phyloP scores from a whole-genome alignment of 1,140 invertebrate species.

The Neodiprion virginianus region DNA sequence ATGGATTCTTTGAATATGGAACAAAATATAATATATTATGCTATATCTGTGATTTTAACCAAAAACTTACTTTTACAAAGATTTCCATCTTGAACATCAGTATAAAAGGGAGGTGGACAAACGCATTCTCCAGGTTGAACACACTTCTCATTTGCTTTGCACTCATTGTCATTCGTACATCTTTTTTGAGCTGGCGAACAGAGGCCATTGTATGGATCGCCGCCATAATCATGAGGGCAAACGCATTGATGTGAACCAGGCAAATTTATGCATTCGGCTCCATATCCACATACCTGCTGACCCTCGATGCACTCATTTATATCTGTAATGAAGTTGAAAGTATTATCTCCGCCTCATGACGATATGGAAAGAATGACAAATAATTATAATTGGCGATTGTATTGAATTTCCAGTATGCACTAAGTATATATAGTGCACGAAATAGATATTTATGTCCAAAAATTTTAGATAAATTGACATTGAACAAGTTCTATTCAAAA shows the following conservation, averaged over 20 bases:
- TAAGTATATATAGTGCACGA: not conserved
- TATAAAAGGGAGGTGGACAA: constrained; percentile 87
- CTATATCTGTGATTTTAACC: too few species aligned
- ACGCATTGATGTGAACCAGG: constrained; percentile 79
- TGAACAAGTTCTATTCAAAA: too few species aligned
- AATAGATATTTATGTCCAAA: not conserved
- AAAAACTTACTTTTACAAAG: constrained; percentile 77
- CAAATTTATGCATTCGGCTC: constrained; percentile 85
- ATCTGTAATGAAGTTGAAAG: constrained; percentile 57
- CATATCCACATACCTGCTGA: constrained; percentile 80
- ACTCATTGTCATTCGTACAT: constrained; percentile 83
- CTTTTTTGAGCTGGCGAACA: constrained; percentile 82
- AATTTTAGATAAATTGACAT: not conserved
- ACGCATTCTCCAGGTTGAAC: constrained; percentile 89
- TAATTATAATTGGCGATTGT: too few species aligned
- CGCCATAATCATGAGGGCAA: constrained; percentile 79
- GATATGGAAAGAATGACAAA: too few species aligned
- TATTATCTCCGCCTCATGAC: not conserved
- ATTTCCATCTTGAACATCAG: constrained; percentile 79
- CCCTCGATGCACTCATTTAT: constrained; percentile 84
- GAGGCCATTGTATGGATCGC: constrained; percentile 66
- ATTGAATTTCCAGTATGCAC: too few species aligned
- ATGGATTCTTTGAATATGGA: too few species aligned
- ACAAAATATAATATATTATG: too few species aligned
- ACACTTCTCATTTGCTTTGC: constrained; percentile 86